Evolutionary conservation across 2,888 invertebrate species (phyloP), one percentile per base, ranked within the genome.

Genomic region (Lydus trimaculatus): DNA sequence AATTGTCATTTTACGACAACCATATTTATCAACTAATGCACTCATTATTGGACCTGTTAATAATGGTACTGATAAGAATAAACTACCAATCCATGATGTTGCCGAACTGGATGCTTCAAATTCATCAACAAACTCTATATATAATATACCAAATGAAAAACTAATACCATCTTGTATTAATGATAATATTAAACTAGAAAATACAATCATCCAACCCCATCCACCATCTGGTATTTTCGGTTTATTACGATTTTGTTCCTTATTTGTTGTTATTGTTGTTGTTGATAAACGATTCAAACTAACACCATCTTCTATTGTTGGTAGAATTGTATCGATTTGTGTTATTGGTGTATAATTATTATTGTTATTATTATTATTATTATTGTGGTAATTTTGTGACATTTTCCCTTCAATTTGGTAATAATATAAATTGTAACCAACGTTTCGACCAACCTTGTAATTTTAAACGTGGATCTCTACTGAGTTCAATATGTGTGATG

Each of bases 141-240:
- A 96, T 9, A 98, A 88, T 20, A 97, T 87, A 0, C 98, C 98
- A 83, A 97, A 97, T 0, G 96, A 95, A 83, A 97, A 96, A 63
- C 95, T 95, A 66, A 97, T 91, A 0, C 98, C 98, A 84, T 98
- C 98, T 48, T 96, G 95, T 61, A 98, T 93, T 86, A 96, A 90
- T 23, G 96, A 96, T 67, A 96, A 91, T 56, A 95, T 83, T 74
- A 98, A 90, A 0, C 96, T 94, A 4, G 96, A 92, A 48, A 93
- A 84, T 0, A 98, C 97, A 0, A 98, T 93, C 23, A 95, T 88
- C 96, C 96, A 96, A 9, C 95, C 95, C 92, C 94, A 95, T 2
- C 93, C 95, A 0, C 94, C 94, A 77, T 95, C 94, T 0, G 94
- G 94, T 58, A 92, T 90, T 56, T 87, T 87, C 0, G 90, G 87